Base-by-base conservation (phyloP, 2,113 vertebrate species). In the Leucopsar rothschildi region DNA sequence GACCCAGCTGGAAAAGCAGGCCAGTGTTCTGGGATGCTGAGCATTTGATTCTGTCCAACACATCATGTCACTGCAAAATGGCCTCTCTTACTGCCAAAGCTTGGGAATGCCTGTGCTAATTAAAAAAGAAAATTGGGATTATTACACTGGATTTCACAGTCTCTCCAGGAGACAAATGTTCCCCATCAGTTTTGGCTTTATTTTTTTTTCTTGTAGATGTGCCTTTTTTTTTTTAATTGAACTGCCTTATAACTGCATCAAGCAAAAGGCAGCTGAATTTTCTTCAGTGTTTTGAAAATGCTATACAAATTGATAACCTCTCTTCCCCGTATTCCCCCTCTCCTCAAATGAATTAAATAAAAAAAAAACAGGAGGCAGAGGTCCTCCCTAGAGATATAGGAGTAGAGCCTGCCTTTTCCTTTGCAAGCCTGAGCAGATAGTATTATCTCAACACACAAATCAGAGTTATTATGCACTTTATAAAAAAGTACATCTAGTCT, bases 401-500 rank as follows among this genome's bases (percentile, higher is more conserved):
- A 61, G 17, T 53, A 70, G 55, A 86, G 20, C 5, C 27, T 91
- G 39, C 37, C 24, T 85, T 93, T 94, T 71, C n/a, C 37, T 69
- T 91, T 75, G 23, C 56, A 75, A 78, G 25, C 59, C 40, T 44
- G 47, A 94, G 61, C 90, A 95, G 83, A 70, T 92, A 84, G 50
- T 81, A 85, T 93, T 92, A 61, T 86, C 65, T 90, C 85, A 73
- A 79, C 71, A 59, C 35, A 49, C n/a, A 73, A 78, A 68, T 89
- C 88, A 91, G 65, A 96, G 70, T 82, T 92, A 82, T 76, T 68
- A 45, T 72, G 77, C 44, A 81, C 31, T 85, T 87, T 75, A 76
- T 45, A 11, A 53, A 78, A 81, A 93, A 52, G 56, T 53, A n/a
- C 35, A 47, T 70, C 79, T 90, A 72, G 52, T 86, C 76, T 80